Evolutionary conservation across 2,888 invertebrate species (phyloP).

Genomic region (Cremastinae sp.): DNA sequence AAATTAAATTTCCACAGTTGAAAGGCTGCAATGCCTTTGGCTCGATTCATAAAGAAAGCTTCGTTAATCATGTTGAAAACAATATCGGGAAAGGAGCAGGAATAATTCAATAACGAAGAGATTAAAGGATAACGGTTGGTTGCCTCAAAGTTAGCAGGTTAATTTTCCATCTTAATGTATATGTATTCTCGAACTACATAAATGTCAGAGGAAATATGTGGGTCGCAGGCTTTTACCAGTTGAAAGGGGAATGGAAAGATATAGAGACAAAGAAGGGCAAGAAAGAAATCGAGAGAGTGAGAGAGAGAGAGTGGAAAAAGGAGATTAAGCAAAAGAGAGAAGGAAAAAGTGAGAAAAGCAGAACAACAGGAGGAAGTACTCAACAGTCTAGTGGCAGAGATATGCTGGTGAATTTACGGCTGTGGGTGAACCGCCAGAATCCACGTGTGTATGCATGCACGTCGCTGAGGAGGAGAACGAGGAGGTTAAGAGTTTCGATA

Average conservation of each 20-base stretch:
- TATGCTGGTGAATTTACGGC: conserved; percentile 57
- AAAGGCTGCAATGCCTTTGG: no score
- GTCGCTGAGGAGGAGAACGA: no score
- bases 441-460: not conserved
- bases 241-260: not conserved
- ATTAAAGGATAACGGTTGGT: conserved; percentile 7
- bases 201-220: conserved; percentile 38
- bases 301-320: not conserved
- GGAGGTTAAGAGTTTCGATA: not conserved
- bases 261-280: not conserved
- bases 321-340: conserved; percentile 4
- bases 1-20: no score
- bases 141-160: conserved; percentile 32
- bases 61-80: not conserved
- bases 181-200: not conserved
- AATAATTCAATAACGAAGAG: conserved; percentile 14
- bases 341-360: conserved; percentile 5
- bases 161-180: conserved; percentile 30
- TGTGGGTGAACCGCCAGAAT: conserved; percentile 50
- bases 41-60: no score
- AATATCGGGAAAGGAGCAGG: not conserved
- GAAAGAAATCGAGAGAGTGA: not conserved
- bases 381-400: conserved; percentile 50
- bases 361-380: conserved; percentile 39
- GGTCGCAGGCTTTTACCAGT: conserved; percentile 45